Evolutionary conservation across 2,888 invertebrate genomes (phyloP).

Genomic region (Onthophagus sagittarius): DNA sequence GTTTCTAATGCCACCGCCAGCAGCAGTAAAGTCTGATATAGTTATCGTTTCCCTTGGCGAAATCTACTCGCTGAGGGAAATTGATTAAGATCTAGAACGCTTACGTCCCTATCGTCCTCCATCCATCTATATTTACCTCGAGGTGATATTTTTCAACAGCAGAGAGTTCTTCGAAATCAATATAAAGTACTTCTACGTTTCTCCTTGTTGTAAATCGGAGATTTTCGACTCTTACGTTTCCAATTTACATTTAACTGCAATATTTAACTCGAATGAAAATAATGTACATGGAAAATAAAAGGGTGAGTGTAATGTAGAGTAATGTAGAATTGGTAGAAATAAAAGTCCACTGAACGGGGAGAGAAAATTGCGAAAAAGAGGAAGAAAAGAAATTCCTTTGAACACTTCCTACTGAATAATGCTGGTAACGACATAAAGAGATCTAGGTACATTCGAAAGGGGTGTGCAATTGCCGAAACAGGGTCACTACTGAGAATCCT

Average conservation of each 20-base stretch:
- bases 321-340: too few species aligned
- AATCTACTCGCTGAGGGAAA: background rate
- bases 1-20: background rate
- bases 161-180: background rate
- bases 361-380: background rate
- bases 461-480: background rate
- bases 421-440: background rate
- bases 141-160: background rate
- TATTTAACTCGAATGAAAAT: too few species aligned
- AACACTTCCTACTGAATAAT: background rate
- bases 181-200: background rate
- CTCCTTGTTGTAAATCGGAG: too few species aligned
- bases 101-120: background rate
- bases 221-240: too few species aligned
- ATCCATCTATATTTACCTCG: background rate
- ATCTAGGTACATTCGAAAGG: background rate
- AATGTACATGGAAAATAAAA: too few species aligned
- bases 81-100: background rate
- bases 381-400: background rate
- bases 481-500: background rate
- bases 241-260: too few species aligned
- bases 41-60: background rate
- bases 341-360: too few species aligned
- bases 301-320: too few species aligned
- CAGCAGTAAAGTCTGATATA: background rate